phyloP scores from a whole-genome alignment of 64 coral and sea anemone species.

The Orbicella faveolata region DNA sequence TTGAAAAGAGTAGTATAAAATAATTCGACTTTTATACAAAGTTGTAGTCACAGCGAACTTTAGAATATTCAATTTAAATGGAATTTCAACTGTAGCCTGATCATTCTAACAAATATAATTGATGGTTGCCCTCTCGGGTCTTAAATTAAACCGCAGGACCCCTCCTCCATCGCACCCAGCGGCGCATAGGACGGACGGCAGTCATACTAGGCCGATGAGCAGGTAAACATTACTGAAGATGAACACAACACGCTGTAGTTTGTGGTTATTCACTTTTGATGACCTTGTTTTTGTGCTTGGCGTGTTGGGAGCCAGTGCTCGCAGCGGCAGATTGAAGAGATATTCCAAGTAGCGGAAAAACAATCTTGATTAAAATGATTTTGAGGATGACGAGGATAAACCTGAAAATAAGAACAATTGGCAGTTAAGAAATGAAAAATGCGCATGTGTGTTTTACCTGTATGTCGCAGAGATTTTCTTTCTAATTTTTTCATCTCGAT shows the following conservation, averaged over 20 bases:
- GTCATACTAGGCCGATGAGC: too few species aligned
- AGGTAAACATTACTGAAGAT: too few species aligned
- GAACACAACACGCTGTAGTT: not conserved
- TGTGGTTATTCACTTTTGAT: conserved; percentile 20
- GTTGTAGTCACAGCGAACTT: not conserved
- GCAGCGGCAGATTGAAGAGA: not conserved
- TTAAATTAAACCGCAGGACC: too few species aligned
- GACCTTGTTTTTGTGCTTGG: conserved; percentile 17
- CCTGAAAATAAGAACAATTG: not conserved
- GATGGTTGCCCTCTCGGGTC: too few species aligned
- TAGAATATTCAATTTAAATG: not conserved
- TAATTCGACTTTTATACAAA: not conserved
- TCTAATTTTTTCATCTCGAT: too few species aligned
- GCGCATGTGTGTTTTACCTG: not conserved
- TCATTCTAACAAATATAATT: too few species aligned
- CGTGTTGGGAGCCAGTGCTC: not conserved
- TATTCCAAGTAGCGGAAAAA: conserved; percentile 30
- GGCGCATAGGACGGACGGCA: too few species aligned
- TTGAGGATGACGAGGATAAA: conserved; percentile 7
- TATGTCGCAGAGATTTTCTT: not conserved
- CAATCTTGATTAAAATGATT: conserved; percentile 5
- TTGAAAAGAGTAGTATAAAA: not conserved
- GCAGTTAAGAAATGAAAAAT: not conserved
- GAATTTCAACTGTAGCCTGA: too few species aligned
- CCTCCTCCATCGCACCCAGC: too few species aligned